These are phyloP conservation scores for Lasioglossum villosulum DNA, from an alignment of 2,888 invertebrate genomes.

Conservation along the genomic window DNA sequence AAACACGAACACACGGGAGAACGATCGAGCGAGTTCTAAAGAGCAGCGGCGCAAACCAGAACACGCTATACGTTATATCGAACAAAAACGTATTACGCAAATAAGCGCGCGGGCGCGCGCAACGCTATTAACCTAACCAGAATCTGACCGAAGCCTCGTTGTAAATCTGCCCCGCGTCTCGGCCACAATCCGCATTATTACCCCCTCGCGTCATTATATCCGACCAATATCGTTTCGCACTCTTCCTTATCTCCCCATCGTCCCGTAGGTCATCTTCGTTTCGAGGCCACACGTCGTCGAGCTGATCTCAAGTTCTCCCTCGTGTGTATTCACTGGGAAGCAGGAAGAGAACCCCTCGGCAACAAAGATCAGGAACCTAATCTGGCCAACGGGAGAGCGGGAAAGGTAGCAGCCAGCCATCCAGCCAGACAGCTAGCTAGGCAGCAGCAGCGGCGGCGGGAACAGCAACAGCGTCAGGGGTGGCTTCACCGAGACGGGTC, in stretches of 20 bases:
- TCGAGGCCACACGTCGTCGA: constrained; percentile 27
- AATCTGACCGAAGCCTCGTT: constrained; percentile 24
- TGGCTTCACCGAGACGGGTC: constrained; percentile 60
- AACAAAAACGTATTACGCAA: constrained; percentile 21
- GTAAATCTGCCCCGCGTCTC: constrained; percentile 36
- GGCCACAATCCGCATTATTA: constrained; percentile 39
- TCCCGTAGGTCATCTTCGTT: constrained; percentile 33
- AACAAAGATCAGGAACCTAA: constrained; percentile 65
- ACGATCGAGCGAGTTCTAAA: too few relatives aligned
- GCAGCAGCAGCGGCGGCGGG: constrained; percentile 27
- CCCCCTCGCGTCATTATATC: constrained; percentile 35
- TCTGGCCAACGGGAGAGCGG: constrained; percentile 56
- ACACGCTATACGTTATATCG: background rate
- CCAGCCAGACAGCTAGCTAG: background rate
- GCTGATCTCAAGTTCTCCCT: background rate
- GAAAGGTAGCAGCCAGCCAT: constrained; percentile 30
- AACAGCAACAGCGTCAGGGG: constrained; percentile 59
- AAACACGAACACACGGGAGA: constrained; percentile 1
- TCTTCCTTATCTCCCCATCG: constrained; percentile 40
- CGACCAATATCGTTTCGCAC: constrained; percentile 52
- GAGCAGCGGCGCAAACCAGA: background rate
- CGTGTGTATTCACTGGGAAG: constrained; percentile 25
- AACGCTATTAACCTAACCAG: constrained; percentile 46
- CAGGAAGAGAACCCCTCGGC: constrained; percentile 43
- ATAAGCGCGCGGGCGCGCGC: constrained; percentile 2